Evolutionary conservation across 2,888 invertebrate genomes (phyloP), one percentile per base, ranked within the genome.

Genomic region (Habroteleia sp.): DNA sequence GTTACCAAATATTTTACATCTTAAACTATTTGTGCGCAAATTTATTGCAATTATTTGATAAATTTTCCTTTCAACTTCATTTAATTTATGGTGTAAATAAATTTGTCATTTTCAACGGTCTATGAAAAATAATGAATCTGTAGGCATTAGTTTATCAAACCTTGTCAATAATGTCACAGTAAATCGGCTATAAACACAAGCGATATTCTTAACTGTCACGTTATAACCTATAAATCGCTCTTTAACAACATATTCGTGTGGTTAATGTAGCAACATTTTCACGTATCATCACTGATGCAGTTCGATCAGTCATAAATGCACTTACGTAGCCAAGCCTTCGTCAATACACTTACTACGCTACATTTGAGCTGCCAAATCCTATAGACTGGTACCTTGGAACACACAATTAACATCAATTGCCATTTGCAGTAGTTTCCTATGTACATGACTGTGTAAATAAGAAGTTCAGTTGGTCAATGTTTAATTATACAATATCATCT

Each of bases 341-440:
- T 52, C 60, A 66, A 66, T 73, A 66, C 35, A 52, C 60, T 60
- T 48, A 52, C 58, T 13, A 14, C 17, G 42, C 50, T 66, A 60
- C 52, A 73, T 58, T 42, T 52, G 33, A 60, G 37, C 60, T 66
- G 52, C 52, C 66, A 52, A 66, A 60, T 73, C 66, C 73, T 66
- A 60, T 41, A 58, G 58, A 66, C 60, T 4, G 17, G 52, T 44
- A 46, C 33, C 60, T 73, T 66, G 52, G 44, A 60, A 66, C 66
- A 52, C 46, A 73, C 60, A 73, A 66, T 66, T 73, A 66, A 73
- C 65, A 73, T 73, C 54, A 66, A 73, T 60, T 60, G 60, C 54
- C 60, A 66, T 60, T 73, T 14, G 58, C 42, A 58, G 39, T 46
- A 63, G 56, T 63, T 71, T 17, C 71, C 27, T 17, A 52, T 52